Evolutionary conservation across 1,140 invertebrate species (phyloP), one percentile per base, ranked within the genome.

Genomic region (Archivesica marissinica): DNA sequence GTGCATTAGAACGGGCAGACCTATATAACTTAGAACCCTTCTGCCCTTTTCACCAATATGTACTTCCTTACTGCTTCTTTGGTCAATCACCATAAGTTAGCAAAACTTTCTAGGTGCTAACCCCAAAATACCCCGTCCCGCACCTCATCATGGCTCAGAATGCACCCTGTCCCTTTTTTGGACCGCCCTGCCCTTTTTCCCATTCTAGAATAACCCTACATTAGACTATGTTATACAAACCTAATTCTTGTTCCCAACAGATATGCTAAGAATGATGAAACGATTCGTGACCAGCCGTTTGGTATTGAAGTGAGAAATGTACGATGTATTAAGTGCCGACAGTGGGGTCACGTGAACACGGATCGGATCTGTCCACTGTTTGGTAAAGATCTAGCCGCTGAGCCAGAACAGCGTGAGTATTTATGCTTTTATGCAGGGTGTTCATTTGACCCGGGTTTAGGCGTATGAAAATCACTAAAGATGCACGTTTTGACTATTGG

Each of bases 341-440:
- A 99, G 93, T 99, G 99, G 98, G 99, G 99, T 7, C 99, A 99
- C 92, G 98, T 99, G 54, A 99, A 99, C 93, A 99, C 99, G 92
- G 98, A 98, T 96, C 98, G 97, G 97, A 93, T 98, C 94, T 99
- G 98, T 95, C 97, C 97, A 41, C 95, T 99, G 93, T 99, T 98
- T 89, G 91, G 92, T 2, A 90, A 91, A 83, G 91, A 93, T 70
- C 79, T 94, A 0, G 93, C 93, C 11, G 91, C 91, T 20, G 94
- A 94, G 76, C 93, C 93, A 41, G 89, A 90, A 41, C 86, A 90
- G 77, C 92, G 93, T 94, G 89, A 90, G 90, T 90, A 9, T 78
- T 17, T 23, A 50, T 56, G 2, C n/a, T n/a, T n/a, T n/a, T n/a
- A n/a, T n/a, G n/a, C n/a, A n/a, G n/a, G n/a, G n/a, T n/a, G n/a